phyloP scores from a whole-genome alignment of 1,140 invertebrate genomes.

The Agrypnia vestita region DNA sequence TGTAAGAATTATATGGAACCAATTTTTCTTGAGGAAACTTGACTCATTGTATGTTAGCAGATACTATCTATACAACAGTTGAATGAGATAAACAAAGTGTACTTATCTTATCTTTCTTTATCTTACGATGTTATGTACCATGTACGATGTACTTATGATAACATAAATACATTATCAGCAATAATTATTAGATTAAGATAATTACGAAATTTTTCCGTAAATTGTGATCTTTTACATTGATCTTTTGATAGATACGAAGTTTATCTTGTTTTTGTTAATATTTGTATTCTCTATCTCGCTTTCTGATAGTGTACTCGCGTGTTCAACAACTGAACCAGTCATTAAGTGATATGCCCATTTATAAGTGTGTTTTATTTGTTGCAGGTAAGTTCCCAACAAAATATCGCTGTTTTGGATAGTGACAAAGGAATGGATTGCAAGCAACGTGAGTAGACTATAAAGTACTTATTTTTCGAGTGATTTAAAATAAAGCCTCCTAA shows the following conservation, averaged over 20 bases:
- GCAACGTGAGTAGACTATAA: slow-evolving; percentile 6
- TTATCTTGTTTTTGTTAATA: slow-evolving; percentile 36
- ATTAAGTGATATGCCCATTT: slow-evolving; percentile 6
- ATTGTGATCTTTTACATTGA: slow-evolving; percentile 40
- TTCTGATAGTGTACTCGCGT: slow-evolving; percentile 14
- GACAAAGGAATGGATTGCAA: background rate
- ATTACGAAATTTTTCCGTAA: slow-evolving; percentile 12
- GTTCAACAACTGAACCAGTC: background rate
- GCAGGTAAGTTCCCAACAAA: slow-evolving; percentile 36
- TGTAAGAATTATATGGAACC: too few species aligned
- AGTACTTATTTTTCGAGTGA: too few species aligned
- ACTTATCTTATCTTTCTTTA: slow-evolving; percentile 2
- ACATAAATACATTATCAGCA: slow-evolving; percentile 22
- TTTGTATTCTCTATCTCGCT: slow-evolving; percentile 10
- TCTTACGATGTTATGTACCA: slow-evolving; percentile 10
- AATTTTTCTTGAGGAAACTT: too few species aligned
- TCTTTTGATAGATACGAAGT: slow-evolving; percentile 8
- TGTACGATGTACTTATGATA: slow-evolving; percentile 27
- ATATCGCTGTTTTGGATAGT: background rate
- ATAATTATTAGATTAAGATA: slow-evolving; percentile 10
- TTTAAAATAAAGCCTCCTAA: too few species aligned
- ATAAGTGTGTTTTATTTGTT: slow-evolving; percentile 30
- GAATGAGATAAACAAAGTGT: background rate
- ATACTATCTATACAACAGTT: too few species aligned
- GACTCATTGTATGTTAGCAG: too few species aligned